Percentiles rank a stretch among this genome's conserved stretches.
Conservation (phyloP, 1,140 invertebrate species). For the Triops longicaudatus region DNA sequence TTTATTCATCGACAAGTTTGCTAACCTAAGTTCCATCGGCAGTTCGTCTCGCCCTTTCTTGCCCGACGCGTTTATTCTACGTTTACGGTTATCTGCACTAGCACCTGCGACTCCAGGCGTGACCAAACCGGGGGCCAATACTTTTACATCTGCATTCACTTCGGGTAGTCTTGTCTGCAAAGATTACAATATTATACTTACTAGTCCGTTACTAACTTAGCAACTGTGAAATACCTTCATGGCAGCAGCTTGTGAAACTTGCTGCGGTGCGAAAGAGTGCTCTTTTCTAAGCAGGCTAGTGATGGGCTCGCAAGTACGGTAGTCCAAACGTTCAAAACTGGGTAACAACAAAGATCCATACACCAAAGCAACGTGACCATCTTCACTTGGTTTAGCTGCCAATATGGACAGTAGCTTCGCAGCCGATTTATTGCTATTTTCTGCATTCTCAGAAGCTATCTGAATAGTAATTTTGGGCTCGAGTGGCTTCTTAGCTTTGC, state of each 20-base stretch:
- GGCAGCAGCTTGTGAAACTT: neutral
- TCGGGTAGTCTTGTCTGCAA: neutral
- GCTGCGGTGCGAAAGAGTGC: neutral
- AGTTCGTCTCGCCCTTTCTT: constrained; percentile 44
- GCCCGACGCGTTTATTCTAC: constrained; percentile 17
- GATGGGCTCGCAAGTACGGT: constrained; percentile 16
- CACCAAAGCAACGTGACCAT: constrained; percentile 43
- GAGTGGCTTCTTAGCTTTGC: constrained; percentile 57
- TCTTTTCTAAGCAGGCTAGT: constrained; percentile 23
- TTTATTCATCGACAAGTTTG: constrained; percentile 54
- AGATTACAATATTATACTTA: neutral
- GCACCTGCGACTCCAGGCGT: neutral
- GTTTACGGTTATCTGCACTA: constrained; percentile 15
- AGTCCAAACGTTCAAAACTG: constrained; percentile 47
- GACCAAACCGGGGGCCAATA: constrained; percentile 20
- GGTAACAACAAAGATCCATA: constrained; percentile 48
- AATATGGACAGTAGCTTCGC: constrained; percentile 50
- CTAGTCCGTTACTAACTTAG: neutral
- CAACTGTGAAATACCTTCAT: neutral
- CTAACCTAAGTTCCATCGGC: constrained; percentile 62
- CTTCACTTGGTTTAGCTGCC: constrained; percentile 39
- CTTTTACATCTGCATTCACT: constrained; percentile 21
- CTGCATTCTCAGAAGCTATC: constrained; percentile 48
- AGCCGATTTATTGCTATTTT: constrained; percentile 39
- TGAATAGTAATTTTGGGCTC: constrained; percentile 62